Evolutionary conservation across 2,797 vertebrate species (phyloP).

Genomic region (Eremophila alpestris): DNA sequence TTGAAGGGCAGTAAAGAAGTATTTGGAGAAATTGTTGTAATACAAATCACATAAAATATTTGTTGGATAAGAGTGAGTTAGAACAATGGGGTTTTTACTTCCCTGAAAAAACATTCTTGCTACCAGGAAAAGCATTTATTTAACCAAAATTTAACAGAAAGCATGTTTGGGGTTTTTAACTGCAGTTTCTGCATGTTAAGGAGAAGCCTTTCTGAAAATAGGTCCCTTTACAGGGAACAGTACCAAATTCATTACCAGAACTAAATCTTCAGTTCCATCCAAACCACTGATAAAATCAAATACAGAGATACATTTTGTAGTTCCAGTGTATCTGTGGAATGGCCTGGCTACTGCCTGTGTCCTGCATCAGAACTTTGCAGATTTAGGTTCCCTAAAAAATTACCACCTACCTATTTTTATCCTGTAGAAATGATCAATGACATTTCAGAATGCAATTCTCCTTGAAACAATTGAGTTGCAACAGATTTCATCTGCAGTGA

Average conservation of each 20-base stretch:
- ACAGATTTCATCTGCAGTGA: background rate
- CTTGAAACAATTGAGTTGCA: background rate
- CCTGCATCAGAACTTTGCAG: background rate
- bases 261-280: background rate
- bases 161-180: background rate
- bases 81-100: background rate
- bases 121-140: background rate
- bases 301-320: background rate
- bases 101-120: background rate
- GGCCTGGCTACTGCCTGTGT: background rate
- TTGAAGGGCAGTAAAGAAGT: background rate
- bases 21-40: background rate
- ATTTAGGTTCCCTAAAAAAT: background rate
- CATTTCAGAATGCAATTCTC: background rate
- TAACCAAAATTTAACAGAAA: background rate
- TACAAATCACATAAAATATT: background rate
- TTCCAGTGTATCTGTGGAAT: background rate
- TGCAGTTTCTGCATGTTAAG: background rate
- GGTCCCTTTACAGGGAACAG: background rate
- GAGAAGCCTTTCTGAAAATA: background rate
- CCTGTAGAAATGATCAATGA: background rate
- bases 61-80: background rate
- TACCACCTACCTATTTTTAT: background rate
- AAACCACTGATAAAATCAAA: background rate
- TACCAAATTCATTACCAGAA: background rate